phyloP scores from a whole-genome alignment of 1,140 invertebrate species.

The Pseudomyrmex pallidus region DNA sequence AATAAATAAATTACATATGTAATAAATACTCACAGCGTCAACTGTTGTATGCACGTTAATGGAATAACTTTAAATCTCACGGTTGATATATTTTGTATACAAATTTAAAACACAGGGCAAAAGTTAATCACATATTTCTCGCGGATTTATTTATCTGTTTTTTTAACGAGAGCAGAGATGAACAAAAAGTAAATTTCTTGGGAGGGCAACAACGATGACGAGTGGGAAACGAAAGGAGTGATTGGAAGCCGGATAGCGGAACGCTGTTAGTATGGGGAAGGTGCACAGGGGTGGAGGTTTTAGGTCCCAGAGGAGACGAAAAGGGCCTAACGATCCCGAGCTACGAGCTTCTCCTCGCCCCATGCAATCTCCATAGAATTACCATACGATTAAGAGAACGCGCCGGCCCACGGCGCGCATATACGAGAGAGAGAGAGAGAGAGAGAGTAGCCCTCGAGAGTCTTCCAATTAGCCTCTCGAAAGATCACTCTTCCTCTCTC shows the following conservation, averaged over 20 bases:
- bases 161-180: background rate
- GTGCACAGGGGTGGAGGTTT: conserved; percentile 1
- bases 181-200: conserved; percentile 27
- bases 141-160: background rate
- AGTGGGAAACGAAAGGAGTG: conserved; percentile 21
- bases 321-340: conserved; percentile 77
- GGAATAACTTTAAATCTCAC: background rate
- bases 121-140: conserved; percentile 6
- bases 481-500: conserved; percentile 65
- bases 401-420: conserved; percentile 65
- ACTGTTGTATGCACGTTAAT: background rate
- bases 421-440: conserved; percentile 55
- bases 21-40: too few species aligned
- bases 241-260: conserved; percentile 52
- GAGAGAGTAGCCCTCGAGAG: conserved; percentile 68
- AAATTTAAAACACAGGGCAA: background rate
- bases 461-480: conserved; percentile 76
- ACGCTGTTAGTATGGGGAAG: conserved; percentile 46
- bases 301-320: conserved; percentile 68
- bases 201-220: conserved; percentile 26
- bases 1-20: too few species aligned
- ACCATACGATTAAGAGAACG: conserved; percentile 83
- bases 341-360: conserved; percentile 79
- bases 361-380: conserved; percentile 84
- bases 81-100: background rate